Base-by-base conservation (phyloP, 2,113 vertebrate genomes). In the Zapus hudsonius region DNA sequence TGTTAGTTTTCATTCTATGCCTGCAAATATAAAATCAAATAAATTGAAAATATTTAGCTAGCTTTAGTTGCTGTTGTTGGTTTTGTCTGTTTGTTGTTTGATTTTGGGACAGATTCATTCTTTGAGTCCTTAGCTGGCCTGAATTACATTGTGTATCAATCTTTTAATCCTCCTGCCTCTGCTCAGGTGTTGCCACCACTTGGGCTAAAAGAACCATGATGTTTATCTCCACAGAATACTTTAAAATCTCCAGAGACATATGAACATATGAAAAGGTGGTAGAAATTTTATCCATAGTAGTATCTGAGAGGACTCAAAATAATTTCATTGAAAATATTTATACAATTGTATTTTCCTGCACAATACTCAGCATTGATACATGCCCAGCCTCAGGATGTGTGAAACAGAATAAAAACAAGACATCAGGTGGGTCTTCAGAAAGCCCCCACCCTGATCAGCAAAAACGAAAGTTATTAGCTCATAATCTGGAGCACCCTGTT, bases 321-420 rank as follows among this genome's bases (percentile, higher is more conserved):
- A 6, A 36, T 73, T 74, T 69, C 31, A 63, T 69, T 70, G 76
- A 64, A 31, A 17, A 57, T n/a, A 31, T 36, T 36, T 29, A 27
- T 90, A 42, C 3, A 33, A 1, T 10, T 1, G 47, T 83, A 70
- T 2, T 10, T 76, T 90, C 84, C 47, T 63, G 47, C 19, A 64
- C 6, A 87, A 42, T 72, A 10, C 11, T 36, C 86, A 57, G 1
- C n/a, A 69, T 5, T 20, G 31, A 31, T 83, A 22, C n/a, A 87
- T 23, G 16, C 78, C 42, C 66, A 74, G 27, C n/a, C 93, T 16
- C 8, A 59, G 38, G 9, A 84, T 73, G 19, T 69, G 88, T 92
- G 38, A 91, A 84, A 89, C 23, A 63, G 0, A 80, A 89, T 19
- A 16, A 79, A 88, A 95, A 72, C 88, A 92, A 86, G 36, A 40